Evolutionary conservation across 2,113 vertebrate species (phyloP), one percentile per base, ranked within the genome.

Genomic region (Camelus dromedarius): DNA sequence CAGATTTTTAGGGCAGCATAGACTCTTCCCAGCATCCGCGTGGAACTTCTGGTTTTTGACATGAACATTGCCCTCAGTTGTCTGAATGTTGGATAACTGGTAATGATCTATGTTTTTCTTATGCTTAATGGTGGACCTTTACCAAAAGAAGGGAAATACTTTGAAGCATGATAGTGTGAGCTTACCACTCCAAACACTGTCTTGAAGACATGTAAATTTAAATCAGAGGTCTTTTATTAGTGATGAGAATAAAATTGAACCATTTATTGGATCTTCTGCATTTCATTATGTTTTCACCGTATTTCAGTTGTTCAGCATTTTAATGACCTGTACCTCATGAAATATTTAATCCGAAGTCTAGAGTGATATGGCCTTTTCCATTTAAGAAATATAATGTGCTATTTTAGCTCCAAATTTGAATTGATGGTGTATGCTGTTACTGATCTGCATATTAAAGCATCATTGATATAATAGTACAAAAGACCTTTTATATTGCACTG

Each of bases 381-480:
- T 12, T 10, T 0, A 22, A 60, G 16, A 87, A 81, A 58, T 8
- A 67, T 62, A 60, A 81, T 75, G 46, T 28, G 8, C 12, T 30
- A 24, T 10, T 50, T 6, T 0, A 0, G 1, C 6, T n/a, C 42
- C 35, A 58, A 0, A 0, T 85, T 85, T 35, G 32, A 90, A 85
- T 42, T 28, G 26, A 15, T 42, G 15, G 11, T 77, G 52, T 86
- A 54, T 82, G 85, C 42, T 58, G 48, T 42, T 75, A 85, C 66
- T 93, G 66, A 95, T 54, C 60, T 96, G 52, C 16, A 62, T 67
- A 94, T 84, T 96, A 92, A 95, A 96, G 38, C 28, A 48, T 22
- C 82, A 69, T 2, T 94, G 86, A 94, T 56, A 76, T 28, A 92
- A 32, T 79, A 93, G 94, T 60, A 90, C 28, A 89, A 97, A 87